Base-by-base conservation (phyloP, 2,113 vertebrate species). In the Lagenorhynchus albirostris region DNA sequence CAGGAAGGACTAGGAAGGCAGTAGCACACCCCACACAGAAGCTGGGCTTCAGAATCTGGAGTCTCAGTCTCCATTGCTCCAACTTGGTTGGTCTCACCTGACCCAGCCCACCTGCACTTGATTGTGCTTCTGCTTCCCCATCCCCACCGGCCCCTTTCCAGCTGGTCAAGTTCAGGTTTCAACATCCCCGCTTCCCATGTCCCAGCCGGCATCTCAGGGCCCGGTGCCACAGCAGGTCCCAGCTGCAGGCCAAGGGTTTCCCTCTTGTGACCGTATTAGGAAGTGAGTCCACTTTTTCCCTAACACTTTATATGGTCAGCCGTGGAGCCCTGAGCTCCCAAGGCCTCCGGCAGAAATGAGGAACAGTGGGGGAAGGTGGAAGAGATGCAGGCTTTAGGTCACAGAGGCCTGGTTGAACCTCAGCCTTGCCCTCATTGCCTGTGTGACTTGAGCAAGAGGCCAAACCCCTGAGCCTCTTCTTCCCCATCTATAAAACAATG, bases 201-300 rank as follows among this genome's bases (percentile, higher is more conserved):
- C 60, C 88, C 50, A 31, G 93, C 67, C 0, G n/a, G 77, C 97
- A 60, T 94, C 81, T 44, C 41, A n/a, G 82, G 91, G 63, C 81
- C 93, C 44, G 0, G 10, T 95, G 95, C 97, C 97, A 97, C 17
- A 94, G 94, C 94, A 94, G 83, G 87, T 89, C 73, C 87, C 93
- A 92, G 91, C 85, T 18, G 15, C 7, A 44, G 89, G 55, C 29
- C 84, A 38, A 95, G 98, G 97, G 97, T 98, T 98, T 98, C 98
- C 98, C 97, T 98, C 93, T 97, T 96, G 92, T 98, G 98, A 98
- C 99, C 98, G 93, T 99, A 99, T 98, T 99, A 98, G 99, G 99
- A 97, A 98, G 98, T 3, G 47, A 94, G 92, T 96, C 90, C 10
- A 77, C 90, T 55, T 92, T 63, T 96, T 96, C 4, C 96, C 6